Evolutionary conservation across 2,797 vertebrate species (phyloP).

Genomic region (Pteropus rufus): DNA sequence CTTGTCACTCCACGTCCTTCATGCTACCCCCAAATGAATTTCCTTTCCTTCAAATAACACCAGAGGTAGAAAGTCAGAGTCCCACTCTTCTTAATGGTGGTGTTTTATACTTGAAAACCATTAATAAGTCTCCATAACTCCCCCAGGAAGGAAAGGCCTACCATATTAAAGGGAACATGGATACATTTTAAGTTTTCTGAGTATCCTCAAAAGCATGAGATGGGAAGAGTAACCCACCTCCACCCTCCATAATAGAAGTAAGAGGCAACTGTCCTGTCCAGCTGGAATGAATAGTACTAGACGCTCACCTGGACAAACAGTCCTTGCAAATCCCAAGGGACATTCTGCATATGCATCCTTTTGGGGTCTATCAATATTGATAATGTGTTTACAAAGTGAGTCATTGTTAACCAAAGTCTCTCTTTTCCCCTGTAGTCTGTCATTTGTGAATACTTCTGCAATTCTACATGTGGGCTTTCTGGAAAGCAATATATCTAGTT

Average conservation of each 20-base stretch:
- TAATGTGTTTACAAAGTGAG: not conserved
- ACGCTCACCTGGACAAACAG: not conserved
- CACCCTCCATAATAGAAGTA: not conserved
- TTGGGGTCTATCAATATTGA: constrained; percentile 22
- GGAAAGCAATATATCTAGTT: not conserved
- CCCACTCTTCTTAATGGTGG: not conserved
- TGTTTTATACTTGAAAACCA: not conserved
- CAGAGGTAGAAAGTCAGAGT: not conserved
- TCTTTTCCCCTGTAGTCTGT: not conserved
- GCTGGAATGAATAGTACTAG: not conserved
- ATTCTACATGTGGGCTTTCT: not conserved
- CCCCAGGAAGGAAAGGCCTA: not conserved
- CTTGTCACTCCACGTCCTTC: not conserved
- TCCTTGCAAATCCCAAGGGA: not conserved
- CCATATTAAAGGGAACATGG: not conserved
- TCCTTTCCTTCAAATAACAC: not conserved
- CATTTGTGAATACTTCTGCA: not conserved
- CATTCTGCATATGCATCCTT: not conserved
- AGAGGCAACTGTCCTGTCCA: not conserved
- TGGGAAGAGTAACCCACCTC: not conserved
- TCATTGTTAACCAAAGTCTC: not conserved
- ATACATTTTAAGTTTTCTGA: not conserved
- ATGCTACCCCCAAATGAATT: not conserved
- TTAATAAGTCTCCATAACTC: not conserved
- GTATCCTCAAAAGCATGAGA: not conserved